Percentiles rank a stretch among this genome's conserved stretches.
Evolutionary conservation across 1,140 invertebrate species (phyloP).

Genomic region (Brachystomella parvula): DNA sequence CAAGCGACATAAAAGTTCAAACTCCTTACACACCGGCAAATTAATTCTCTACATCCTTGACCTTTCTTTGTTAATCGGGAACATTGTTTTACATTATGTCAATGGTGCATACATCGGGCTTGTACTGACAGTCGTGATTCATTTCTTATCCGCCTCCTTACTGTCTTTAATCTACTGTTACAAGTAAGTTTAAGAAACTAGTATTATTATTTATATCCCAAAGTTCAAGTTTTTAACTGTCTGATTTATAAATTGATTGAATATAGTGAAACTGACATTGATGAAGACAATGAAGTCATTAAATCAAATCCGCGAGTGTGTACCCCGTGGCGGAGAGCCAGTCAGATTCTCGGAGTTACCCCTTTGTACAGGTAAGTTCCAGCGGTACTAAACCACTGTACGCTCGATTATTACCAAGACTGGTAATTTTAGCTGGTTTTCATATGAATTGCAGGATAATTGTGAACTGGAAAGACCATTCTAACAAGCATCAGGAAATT

Average conservation of each 20-base stretch:
- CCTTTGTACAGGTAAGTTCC: constrained; percentile 1
- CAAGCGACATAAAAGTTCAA: not conserved
- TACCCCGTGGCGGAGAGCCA: not conserved
- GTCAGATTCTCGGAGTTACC: not conserved
- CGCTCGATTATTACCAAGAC: too few relatives aligned
- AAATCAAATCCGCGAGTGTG: not conserved
- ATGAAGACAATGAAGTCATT: not conserved
- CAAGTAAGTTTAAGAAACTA: not conserved
- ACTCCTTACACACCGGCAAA: not conserved
- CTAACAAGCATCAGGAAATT: not conserved
- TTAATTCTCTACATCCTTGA: constrained; percentile 4
- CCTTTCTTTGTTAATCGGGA: not conserved
- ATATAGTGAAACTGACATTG: not conserved
- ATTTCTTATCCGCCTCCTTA: not conserved
- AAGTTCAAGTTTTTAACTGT: not conserved
- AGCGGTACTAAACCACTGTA: too few relatives aligned
- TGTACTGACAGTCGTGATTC: not conserved
- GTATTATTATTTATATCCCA: not conserved
- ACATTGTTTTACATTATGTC: not conserved
- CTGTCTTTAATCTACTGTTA: not conserved
- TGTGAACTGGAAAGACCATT: constrained; percentile 9
- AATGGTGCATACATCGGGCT: constrained; percentile 1
- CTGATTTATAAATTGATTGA: not conserved
- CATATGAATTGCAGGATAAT: constrained; percentile 14
- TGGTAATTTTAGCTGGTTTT: too few relatives aligned